Conservation (phyloP, 2,113 vertebrate species). For the Anoura caudifer region DNA sequence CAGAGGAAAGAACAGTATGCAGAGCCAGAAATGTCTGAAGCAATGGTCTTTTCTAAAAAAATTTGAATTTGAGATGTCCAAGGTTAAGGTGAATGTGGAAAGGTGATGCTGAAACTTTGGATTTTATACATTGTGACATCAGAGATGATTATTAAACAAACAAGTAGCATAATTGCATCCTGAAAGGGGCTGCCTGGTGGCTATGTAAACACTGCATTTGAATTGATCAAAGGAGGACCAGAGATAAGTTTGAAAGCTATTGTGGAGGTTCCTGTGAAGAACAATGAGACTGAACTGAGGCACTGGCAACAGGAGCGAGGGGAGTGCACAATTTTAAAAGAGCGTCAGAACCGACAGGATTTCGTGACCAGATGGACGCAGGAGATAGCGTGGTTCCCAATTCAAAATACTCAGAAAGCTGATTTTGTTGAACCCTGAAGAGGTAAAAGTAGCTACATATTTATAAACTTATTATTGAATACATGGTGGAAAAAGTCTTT, state of each 20-base stretch:
- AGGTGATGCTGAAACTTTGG: background rate
- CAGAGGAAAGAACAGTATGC: background rate
- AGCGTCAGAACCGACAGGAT: conserved; percentile 47
- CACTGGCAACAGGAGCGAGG: background rate
- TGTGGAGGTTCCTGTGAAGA: background rate
- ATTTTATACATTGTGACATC: background rate
- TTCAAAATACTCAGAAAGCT: conserved; percentile 37
- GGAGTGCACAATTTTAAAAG: conserved; percentile 22
- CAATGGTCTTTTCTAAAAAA: background rate
- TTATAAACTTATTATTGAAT: conserved; percentile 30
- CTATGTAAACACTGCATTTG: background rate
- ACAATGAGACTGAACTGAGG: background rate
- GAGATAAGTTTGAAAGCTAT: background rate
- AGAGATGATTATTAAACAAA: background rate
- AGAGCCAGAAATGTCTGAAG: background rate
- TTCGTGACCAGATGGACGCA: conserved; percentile 50
- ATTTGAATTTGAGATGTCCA: background rate
- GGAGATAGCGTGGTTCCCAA: conserved; percentile 46
- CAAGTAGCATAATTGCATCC: background rate
- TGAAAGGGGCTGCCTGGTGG: background rate
- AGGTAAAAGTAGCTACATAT: conserved; percentile 30
- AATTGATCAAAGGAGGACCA: conserved; percentile 26
- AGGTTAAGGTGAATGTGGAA: background rate
- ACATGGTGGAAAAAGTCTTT: background rate
- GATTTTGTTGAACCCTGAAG: conserved; percentile 35